These are phyloP conservation scores for Lipotes vexillifer DNA, from an alignment of 2,113 vertebrate genomes.

Conservation along the genomic window DNA sequence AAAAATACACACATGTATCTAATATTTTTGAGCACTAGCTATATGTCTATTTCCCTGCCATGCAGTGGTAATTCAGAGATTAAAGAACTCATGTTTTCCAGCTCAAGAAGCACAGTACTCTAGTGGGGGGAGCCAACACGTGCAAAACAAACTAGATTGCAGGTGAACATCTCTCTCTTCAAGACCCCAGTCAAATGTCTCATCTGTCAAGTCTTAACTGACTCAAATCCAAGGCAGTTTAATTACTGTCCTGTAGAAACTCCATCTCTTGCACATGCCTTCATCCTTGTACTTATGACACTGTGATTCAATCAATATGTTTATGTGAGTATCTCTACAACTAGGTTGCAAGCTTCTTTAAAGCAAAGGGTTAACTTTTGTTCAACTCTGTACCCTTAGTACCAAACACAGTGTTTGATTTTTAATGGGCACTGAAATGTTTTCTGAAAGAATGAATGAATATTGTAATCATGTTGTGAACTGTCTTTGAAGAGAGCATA, in stretches of 20 bases:
- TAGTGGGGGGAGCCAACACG: too few relatives aligned
- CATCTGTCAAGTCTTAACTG: neutral
- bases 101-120: neutral
- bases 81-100: neutral
- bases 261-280: fast-evolving
- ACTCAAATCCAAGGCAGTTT: neutral
- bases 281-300: neutral
- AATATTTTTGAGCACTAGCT: neutral
- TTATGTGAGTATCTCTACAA: neutral
- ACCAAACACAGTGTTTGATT: neutral
- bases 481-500: neutral
- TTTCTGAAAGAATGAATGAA: neutral
- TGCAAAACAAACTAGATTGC: neutral
- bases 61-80: neutral
- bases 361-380: neutral
- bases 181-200: neutral
- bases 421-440: neutral
- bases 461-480: neutral
- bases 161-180: neutral
- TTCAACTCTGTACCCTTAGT: neutral
- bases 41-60: neutral
- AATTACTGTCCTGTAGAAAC: neutral
- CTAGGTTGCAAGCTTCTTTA: neutral
- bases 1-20: neutral
- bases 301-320: neutral